Base-by-base conservation (phyloP, 2,797 vertebrate species). In the Echiichthys vipera region DNA sequence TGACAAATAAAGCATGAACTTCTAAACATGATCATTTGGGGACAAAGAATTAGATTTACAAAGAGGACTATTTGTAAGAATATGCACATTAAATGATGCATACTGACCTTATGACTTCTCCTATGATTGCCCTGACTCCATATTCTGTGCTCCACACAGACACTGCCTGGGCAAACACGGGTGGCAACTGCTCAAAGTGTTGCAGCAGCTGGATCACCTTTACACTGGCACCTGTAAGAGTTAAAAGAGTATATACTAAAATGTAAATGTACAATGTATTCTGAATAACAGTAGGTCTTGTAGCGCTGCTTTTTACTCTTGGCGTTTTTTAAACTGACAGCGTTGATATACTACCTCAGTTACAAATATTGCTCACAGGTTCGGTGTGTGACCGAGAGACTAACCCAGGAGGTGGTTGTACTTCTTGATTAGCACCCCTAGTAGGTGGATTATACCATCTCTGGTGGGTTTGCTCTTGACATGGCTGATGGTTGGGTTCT, bases 181-280 rank as follows among this genome's bases (percentile, higher is more conserved):
- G 80, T 0, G 96, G 92, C 67, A 98, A 87, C 47, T 99, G 98
- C 74, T 99, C 98, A 24, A 98, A 98, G 86, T 99, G 96, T 84
- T 98, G 97, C 64, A 99, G 87, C 89, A 99, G 88, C 93, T 99
- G 98, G 2, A 96, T 96, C 71, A 99, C 96, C 91, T 96, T 98
- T 68, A 99, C 94, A 69, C 96, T 96, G 12, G 96, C 96, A 88
- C 95, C 98, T 99, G 61, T n/a, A 51, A 71, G n/a, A 68, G 13
- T 78, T 54, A 18, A 57, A 2, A 50, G 4, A 37, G 25, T 4
- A 51, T 13, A 29, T 0, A 57, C 2, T 40, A 8, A 58, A 39
- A 64, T 24, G 7, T 5, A 51, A 58, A 17, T 1, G 3, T n/a
- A 12, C 8, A n/a, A 13, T 49, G 15, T n/a, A 24, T 45, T 5